These are phyloP conservation scores for Pholis gunnellus DNA, from an alignment of 2,113 vertebrate genomes.

Conservation along the genomic window DNA sequence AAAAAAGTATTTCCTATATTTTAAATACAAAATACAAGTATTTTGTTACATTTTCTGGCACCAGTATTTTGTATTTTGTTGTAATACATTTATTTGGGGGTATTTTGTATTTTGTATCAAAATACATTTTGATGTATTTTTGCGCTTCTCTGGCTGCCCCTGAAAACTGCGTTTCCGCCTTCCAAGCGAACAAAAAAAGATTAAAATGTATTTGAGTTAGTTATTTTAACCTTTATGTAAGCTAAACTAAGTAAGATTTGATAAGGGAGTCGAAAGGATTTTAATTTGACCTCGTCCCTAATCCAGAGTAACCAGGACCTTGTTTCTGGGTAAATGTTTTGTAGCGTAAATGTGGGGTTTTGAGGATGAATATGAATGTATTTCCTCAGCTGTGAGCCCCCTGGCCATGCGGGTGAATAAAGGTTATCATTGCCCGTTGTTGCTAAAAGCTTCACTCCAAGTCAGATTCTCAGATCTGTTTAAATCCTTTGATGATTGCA, in stretches of 20 bases:
- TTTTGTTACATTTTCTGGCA: too few species aligned
- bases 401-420: constrained; percentile 1
- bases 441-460: constrained; percentile 18
- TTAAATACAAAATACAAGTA: too few species aligned
- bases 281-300: not conserved
- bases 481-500: constrained; percentile 19
- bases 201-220: not conserved
- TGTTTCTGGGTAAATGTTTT: not conserved
- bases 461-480: constrained; percentile 28
- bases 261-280: not conserved
- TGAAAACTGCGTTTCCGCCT: not conserved
- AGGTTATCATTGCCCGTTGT: not conserved
- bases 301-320: not conserved
- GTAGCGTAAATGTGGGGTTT: not conserved
- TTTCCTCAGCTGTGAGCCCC: not conserved
- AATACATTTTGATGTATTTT: too few species aligned
- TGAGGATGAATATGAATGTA: not conserved
- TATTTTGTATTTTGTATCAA: too few species aligned
- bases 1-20: too few species aligned
- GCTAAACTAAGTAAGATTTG: not conserved
- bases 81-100: too few species aligned
- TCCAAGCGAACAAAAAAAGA: not conserved
- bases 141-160: too few species aligned
- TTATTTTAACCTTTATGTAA: not conserved
- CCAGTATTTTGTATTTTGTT: too few species aligned